phyloP scores from a whole-genome alignment of 2,888 invertebrate species.

The Geophilus truncorum region DNA sequence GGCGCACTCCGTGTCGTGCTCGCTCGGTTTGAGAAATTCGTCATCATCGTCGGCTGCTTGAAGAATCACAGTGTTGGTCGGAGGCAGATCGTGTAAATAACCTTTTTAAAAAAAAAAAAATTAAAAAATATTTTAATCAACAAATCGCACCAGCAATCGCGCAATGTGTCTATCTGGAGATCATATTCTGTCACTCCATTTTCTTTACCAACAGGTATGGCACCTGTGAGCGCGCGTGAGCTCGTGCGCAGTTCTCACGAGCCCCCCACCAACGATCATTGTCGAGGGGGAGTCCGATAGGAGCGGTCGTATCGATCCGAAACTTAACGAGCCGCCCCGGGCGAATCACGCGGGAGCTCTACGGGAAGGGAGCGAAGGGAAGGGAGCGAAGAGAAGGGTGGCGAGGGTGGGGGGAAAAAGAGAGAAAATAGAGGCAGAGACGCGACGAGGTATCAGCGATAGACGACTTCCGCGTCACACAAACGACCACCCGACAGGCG shows the following conservation, averaged over 20 bases:
- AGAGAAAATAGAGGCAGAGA: not conserved
- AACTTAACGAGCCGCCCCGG: constrained; percentile 26
- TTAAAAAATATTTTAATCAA: not conserved
- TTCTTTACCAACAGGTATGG: constrained; percentile 30
- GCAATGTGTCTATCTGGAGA: too few species aligned
- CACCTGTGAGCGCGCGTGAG: constrained; percentile 29
- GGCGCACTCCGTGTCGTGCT: constrained; percentile 36
- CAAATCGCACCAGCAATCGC: too few species aligned
- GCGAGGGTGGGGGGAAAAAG: too few species aligned
- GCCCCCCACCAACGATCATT: constrained; percentile 12
- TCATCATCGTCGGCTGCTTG: constrained; percentile 30
- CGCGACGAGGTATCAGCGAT: not conserved
- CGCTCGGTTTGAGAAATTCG: constrained; percentile 28
- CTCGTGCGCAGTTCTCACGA: not conserved
- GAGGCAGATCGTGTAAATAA: constrained; percentile 33
- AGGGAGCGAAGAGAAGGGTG: not conserved
- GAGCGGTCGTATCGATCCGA: constrained; percentile 23
- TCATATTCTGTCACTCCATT: not conserved
- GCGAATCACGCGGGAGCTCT: constrained; percentile 14
- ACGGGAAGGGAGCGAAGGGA: not conserved
- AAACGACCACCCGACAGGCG: not conserved
- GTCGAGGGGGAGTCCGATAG: constrained; percentile 4
- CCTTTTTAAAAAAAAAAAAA: not conserved
- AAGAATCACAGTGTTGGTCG: constrained; percentile 32
- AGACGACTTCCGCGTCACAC: not conserved